Evolutionary conservation across 2,888 invertebrate genomes (phyloP).

Genomic region (Caenorhabditis japonica): DNA sequence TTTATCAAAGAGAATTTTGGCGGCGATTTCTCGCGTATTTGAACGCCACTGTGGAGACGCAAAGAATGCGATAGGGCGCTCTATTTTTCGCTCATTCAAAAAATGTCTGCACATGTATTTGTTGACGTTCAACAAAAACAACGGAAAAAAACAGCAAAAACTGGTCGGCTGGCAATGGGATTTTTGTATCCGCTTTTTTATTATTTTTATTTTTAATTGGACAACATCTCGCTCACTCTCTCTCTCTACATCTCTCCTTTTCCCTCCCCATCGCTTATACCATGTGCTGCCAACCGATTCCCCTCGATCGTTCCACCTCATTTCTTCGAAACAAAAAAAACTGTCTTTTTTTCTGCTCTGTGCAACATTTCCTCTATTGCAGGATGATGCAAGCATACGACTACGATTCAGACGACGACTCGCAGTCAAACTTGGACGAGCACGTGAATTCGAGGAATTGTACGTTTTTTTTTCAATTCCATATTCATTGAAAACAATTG

Average conservation of each 20-base stretch:
- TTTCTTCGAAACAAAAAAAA: not conserved
- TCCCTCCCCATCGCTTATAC: not conserved
- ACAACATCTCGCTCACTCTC: not conserved
- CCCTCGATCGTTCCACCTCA: not conserved
- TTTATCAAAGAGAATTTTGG: too few species aligned
- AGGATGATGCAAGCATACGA: slow-evolving; percentile 54
- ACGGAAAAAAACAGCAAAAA: too few species aligned
- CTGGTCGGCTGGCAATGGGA: too few species aligned
- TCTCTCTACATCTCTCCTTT: not conserved
- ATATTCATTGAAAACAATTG: too few species aligned
- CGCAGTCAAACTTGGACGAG: slow-evolving; percentile 31
- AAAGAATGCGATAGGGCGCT: too few species aligned
- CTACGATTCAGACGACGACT: slow-evolving; percentile 53
- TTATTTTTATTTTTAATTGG: too few species aligned
- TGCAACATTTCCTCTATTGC: slow-evolving; percentile 4
- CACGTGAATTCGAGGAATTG: slow-evolving; percentile 36
- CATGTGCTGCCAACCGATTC: slow-evolving; percentile 4
- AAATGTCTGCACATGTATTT: too few species aligned
- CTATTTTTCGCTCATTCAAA: too few species aligned
- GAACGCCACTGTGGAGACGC: too few species aligned
- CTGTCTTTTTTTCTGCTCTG: not conserved
- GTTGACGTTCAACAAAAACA: too few species aligned
- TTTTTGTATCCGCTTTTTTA: too few species aligned
- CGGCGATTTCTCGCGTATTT: too few species aligned
- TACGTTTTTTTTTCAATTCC: slow-evolving; percentile 12